Evolutionary conservation across 1,140 invertebrate genomes (phyloP).

Genomic region (Drosophila orena): DNA sequence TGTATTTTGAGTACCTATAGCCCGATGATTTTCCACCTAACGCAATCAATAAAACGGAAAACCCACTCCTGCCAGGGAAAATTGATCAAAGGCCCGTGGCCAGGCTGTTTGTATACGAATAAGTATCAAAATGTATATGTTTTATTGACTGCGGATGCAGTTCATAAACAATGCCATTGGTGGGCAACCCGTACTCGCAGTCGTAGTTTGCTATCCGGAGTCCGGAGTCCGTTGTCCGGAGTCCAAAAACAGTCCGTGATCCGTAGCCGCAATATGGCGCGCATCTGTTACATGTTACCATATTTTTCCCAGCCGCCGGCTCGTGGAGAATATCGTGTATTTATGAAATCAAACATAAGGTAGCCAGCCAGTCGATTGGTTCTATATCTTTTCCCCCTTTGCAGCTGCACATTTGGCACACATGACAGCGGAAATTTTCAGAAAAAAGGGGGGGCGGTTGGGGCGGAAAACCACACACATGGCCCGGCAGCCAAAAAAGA

Average conservation of each 20-base stretch:
- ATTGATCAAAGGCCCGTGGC: slow-evolving; percentile 61
- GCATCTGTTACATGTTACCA: slow-evolving; percentile 81
- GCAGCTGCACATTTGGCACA: slow-evolving; percentile 79
- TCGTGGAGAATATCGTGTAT: slow-evolving; percentile 51
- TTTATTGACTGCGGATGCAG: slow-evolving; percentile 83
- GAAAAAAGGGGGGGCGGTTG: slow-evolving; percentile 6
- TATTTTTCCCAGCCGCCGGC: slow-evolving; percentile 52
- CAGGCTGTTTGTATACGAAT: slow-evolving; percentile 53
- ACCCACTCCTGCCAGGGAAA: slow-evolving; percentile 8
- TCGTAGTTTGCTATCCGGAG: slow-evolving; percentile 26
- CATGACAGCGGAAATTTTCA: slow-evolving; percentile 67
- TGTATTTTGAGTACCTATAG: not conserved
- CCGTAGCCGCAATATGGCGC: slow-evolving; percentile 71
- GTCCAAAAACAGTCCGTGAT: slow-evolving; percentile 25
- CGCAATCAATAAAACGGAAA: slow-evolving; percentile 29
- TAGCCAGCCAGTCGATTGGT: slow-evolving; percentile 62
- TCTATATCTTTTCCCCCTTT: slow-evolving; percentile 17
- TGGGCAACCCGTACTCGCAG: slow-evolving; percentile 26
- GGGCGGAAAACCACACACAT: slow-evolving; percentile 48
- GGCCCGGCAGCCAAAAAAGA: slow-evolving; percentile 43
- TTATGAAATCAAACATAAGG: slow-evolving; percentile 83
- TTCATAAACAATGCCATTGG: slow-evolving; percentile 72
- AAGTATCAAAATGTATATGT: slow-evolving; percentile 80
- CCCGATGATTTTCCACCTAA: slow-evolving; percentile 17
- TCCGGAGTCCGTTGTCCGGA: slow-evolving; percentile 21